Evolutionary conservation across 2,888 invertebrate genomes (phyloP), one percentile per base, ranked within the genome.

Genomic region (Zaprionus lineosus): DNA sequence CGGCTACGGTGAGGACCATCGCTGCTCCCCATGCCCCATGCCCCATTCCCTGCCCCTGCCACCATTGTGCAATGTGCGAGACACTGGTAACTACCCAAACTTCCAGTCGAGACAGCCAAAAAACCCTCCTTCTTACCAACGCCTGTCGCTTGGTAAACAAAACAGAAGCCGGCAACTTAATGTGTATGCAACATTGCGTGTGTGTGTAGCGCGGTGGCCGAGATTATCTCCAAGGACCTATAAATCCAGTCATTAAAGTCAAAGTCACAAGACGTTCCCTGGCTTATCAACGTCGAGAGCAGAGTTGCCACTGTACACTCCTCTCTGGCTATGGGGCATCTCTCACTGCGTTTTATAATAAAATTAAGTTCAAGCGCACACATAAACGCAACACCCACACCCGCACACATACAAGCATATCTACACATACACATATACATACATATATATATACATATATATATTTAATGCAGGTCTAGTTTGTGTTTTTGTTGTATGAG

Each of bases 231-330:
- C 74, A 88, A 89, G 89, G 89, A 88, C 88, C 88, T 88, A 89
- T 89, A 89, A 89, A 89, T 89, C 88, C 88, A 88, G 89, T 89
- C 88, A 89, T 89, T 89, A 89, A 88, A 89, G 89, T 88, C 88
- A 88, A 88, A 88, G 88, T 88, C 88, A 88, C 88, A 88, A 88
- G 88, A 88, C 87, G 86, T 73, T 76, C 72, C 70, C 55, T 24
- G 63, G 60, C 85, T 83, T 84, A 85, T 86, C 84, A 74, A 73
- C 64, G 66, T 58, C 59, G 50, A 50, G 40, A 43, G 29, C 39
- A 24, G 50, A 47, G 47, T 41, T 53, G 59, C 53, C 43, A 55
- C 56, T 31, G 40, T 11, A 12, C n/a, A 8, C 8, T 73, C 66
- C 56, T 60, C 57, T 4, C 34, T 19, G 21, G 39, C 55, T 40